A percentile compares a stretch with the other conserved stretches of the same genome.
phyloP scores from a whole-genome alignment of 2,113 vertebrate species.

The Rissa tridactyla region DNA sequence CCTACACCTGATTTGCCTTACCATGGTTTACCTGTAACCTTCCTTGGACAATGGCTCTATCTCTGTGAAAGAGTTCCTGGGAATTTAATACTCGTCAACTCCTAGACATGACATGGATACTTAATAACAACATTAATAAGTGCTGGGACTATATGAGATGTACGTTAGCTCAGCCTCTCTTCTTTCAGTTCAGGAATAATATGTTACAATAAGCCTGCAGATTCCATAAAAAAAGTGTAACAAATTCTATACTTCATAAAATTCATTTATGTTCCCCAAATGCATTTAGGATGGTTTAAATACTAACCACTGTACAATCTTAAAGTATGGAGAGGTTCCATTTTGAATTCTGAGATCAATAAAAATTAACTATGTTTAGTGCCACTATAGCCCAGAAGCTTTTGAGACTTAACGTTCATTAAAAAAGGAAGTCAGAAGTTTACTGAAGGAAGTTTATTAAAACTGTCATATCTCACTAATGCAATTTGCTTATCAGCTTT shows the following conservation, averaged over 20 bases:
- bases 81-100: neutral
- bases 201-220: neutral
- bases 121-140: neutral
- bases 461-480: neutral
- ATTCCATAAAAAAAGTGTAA: neutral
- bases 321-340: neutral
- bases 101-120: neutral
- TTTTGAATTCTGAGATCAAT: neutral
- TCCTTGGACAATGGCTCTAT: neutral
- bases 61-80: neutral
- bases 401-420: neutral
- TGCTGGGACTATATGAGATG: neutral
- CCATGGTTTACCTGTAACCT: neutral
- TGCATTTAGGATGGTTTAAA: neutral
- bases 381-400: neutral
- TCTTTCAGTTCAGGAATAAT: neutral
- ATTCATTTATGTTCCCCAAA: neutral
- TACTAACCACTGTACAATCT: neutral
- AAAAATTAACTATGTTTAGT: neutral
- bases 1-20: neutral
- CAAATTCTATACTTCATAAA: neutral
- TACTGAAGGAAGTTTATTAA: neutral
- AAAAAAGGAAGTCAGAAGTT: neutral
- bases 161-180: neutral
- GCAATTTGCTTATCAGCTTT: neutral